Evolutionary conservation across 2,888 invertebrate species (phyloP), one percentile per base, ranked within the genome.

Genomic region (Drosophila putrida): DNA sequence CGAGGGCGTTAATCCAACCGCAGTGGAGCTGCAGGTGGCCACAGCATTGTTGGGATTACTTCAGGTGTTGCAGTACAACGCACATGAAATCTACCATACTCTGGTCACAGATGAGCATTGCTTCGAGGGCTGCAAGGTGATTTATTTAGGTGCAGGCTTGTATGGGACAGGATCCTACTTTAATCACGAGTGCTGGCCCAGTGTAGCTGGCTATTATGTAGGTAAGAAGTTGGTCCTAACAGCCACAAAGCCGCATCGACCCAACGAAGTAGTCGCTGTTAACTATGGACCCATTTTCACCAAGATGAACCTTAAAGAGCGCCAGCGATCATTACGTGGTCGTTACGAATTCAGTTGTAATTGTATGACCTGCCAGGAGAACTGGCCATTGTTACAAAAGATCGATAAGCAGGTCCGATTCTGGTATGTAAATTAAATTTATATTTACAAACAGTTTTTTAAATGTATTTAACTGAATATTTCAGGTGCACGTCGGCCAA

Each of bases 251-350:
- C 95, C 96, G 0, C 91, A 97, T 54, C 89, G 93, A 5, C 91
- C 94, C 0, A 96, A 96, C 0, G 95, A 96, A 43, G 89, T 94
- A n/a, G 94, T 97, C 0, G 95, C 95, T 0, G 97, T 97, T 88
- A 97, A 97, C 92, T 97, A 97, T 90, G 97, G 97, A 0, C 97
- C 97, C 0, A 94, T 96, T 80, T 97, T 96, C 89, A 94, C 94
- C 0, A 94, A 95, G 70, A 93, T 93, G 75, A 91, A 90, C 49
- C 81, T 94, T 4, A 91, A 91, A 27, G 94, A 95, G 50, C 93
- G 97, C 4, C 95, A 95, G 89, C 93, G 94, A 49, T 93, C 94
- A 0, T 92, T 97, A 1, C 93, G 94, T 1, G 95, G 95, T 11
- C 94, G 97, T 11, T 97, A 97, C 90, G 96, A 96, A 95, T 97